Percentiles rank a stretch among this genome's conserved stretches.
Conservation (phyloP, 1,140 invertebrate genomes). For the Acyrthosiphon pisum region DNA sequence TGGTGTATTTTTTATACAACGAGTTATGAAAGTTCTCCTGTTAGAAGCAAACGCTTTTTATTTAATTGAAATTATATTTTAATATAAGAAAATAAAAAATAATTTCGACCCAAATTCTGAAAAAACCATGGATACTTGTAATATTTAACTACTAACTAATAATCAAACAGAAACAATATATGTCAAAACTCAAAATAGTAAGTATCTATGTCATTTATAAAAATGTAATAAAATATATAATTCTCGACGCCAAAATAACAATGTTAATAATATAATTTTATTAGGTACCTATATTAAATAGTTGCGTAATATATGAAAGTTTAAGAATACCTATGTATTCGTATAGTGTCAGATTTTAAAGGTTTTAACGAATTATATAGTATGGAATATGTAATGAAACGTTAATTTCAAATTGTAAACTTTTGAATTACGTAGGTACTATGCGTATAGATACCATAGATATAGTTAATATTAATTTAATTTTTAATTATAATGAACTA, state of each 20-base stretch:
- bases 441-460: neutral
- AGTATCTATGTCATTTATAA: neutral
- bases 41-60: neutral
- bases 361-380: neutral
- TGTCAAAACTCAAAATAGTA: neutral
- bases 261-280: neutral
- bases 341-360: neutral
- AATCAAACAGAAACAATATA: neutral
- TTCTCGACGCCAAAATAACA: neutral
- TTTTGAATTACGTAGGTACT: neutral
- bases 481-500: neutral
- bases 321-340: no score
- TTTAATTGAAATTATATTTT: conserved; percentile 30
- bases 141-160: neutral
- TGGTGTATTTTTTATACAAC: conserved; percentile 13
- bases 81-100: neutral
- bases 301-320: neutral
- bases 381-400: neutral
- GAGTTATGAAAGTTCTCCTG: conserved; percentile 19
- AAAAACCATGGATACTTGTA: neutral
- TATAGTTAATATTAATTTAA: neutral
- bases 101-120: neutral
- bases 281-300: neutral
- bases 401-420: neutral
- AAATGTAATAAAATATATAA: neutral